A percentile compares a stretch with the other conserved stretches of the same genome.
phyloP scores from a whole-genome alignment of 2,888 invertebrate genomes.

The Cotesia congregata region DNA sequence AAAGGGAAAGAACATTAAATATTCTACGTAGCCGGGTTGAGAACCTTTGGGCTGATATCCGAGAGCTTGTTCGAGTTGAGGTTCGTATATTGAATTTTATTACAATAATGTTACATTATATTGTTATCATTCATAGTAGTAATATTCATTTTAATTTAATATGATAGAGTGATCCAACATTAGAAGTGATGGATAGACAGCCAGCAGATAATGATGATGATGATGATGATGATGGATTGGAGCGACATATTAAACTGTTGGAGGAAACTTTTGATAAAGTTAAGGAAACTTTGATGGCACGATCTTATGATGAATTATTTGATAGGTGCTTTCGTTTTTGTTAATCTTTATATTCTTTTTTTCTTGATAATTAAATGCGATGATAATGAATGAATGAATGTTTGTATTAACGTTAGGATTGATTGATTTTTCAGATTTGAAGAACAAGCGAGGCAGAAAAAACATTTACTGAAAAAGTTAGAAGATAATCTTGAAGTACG shows the following conservation, averaged over 20 bases:
- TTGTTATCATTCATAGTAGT: not conserved
- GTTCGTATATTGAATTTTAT: constrained; percentile 55
- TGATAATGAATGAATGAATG: constrained; percentile 6
- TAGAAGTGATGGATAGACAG: constrained; percentile 28
- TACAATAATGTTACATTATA: not conserved
- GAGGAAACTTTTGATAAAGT: constrained; percentile 67
- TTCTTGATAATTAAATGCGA: not conserved
- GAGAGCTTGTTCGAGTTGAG: constrained; percentile 70
- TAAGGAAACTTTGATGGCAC: constrained; percentile 67
- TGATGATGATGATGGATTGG: constrained; percentile 57
- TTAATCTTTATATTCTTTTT: too few relatives aligned
- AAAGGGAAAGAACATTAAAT: constrained; percentile 74
- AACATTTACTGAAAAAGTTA: constrained; percentile 71
- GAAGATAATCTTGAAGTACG: constrained; percentile 70
- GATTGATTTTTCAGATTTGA: constrained; percentile 67
- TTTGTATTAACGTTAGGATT: constrained; percentile 17
- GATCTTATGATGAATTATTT: constrained; percentile 69
- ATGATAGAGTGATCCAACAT: constrained; percentile 52
- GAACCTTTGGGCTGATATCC: constrained; percentile 69
- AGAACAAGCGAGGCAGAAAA: constrained; percentile 73
- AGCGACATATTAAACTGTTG: constrained; percentile 65
- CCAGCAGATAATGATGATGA: constrained; percentile 54
- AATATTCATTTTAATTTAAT: not conserved
- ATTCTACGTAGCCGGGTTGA: constrained; percentile 69
- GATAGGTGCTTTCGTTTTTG: constrained; percentile 63